These are phyloP conservation scores for Oncorhynchus mykiss DNA, from an alignment of 2,113 vertebrate species.

Conservation along the genomic window DNA sequence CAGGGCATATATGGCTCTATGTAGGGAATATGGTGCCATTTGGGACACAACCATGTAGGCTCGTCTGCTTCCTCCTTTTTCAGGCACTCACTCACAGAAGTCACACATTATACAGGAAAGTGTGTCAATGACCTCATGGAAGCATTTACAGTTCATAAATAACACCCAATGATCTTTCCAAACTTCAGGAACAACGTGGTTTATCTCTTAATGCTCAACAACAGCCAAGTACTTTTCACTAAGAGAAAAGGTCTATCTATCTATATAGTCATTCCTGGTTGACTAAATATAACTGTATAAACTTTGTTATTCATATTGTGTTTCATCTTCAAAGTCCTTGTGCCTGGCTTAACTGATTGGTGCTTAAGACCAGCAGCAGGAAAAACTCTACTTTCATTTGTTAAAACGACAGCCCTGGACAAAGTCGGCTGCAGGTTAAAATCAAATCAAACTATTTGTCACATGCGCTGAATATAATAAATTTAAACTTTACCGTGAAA, in stretches of 20 bases:
- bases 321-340: not conserved
- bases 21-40: too few relatives aligned
- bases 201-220: not conserved
- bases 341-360: slow-evolving; percentile 2
- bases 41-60: too few relatives aligned
- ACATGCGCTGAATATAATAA: too few relatives aligned
- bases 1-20: not conserved
- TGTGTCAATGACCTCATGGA: not conserved
- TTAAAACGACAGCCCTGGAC: not conserved
- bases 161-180: not conserved
- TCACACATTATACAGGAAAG: not conserved
- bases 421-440: slow-evolving; percentile 59
- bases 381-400: slow-evolving; percentile 4
- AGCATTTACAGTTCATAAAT: not conserved
- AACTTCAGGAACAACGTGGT: not conserved
- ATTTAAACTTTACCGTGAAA: too few relatives aligned
- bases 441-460: too few relatives aligned
- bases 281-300: not conserved
- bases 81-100: not conserved
- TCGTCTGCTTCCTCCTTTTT: not conserved
- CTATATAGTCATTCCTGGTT: not conserved
- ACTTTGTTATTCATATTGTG: not conserved
- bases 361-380: slow-evolving; percentile 21
- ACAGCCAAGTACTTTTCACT: too few relatives aligned
- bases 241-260: too few relatives aligned